These are phyloP conservation scores for Chamaedrilus cognettii DNA, from an alignment of 2,888 invertebrate genomes.

Conservation along the genomic window DNA sequence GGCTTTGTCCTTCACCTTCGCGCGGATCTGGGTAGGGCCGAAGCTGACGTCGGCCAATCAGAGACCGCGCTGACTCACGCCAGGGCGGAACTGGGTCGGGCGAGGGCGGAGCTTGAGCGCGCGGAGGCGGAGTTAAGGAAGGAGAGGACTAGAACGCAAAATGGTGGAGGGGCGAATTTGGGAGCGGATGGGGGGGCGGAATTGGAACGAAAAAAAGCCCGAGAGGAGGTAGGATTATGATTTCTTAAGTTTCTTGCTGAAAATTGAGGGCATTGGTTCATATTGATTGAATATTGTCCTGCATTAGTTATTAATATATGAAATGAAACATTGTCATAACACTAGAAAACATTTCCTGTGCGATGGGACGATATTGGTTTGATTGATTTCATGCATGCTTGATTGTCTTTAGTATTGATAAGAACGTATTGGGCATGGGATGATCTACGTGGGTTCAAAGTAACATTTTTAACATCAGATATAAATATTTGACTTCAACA, in stretches of 20 bases:
- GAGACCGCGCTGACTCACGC: constrained; percentile 49
- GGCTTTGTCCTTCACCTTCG: constrained; percentile 5
- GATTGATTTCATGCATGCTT: too few relatives aligned
- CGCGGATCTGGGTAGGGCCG: too few relatives aligned
- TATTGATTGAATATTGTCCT: too few relatives aligned
- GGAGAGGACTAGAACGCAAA: constrained; percentile 42
- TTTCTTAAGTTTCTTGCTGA: neutral
- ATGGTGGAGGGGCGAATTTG: neutral
- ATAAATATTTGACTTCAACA: too few relatives aligned
- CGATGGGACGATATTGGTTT: neutral
- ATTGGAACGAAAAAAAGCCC: neutral
- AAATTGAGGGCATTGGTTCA: too few relatives aligned
- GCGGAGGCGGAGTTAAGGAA: constrained; percentile 43
- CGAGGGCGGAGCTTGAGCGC: constrained; percentile 38
- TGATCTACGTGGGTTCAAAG: too few relatives aligned
- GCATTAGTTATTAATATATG: too few relatives aligned
- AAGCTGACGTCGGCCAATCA: too few relatives aligned
- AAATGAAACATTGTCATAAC: too few relatives aligned
- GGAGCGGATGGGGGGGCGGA: neutral
- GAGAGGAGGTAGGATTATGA: neutral
- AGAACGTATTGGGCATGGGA: too few relatives aligned
- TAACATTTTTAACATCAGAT: too few relatives aligned
- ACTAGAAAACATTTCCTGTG: neutral
- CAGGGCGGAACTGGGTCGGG: constrained; percentile 46
- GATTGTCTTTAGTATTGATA: too few relatives aligned